A percentile compares a stretch with the other conserved stretches of the same genome.
Conservation (phyloP, 2,888 invertebrate species). For the Megaustenia siamemsis region DNA sequence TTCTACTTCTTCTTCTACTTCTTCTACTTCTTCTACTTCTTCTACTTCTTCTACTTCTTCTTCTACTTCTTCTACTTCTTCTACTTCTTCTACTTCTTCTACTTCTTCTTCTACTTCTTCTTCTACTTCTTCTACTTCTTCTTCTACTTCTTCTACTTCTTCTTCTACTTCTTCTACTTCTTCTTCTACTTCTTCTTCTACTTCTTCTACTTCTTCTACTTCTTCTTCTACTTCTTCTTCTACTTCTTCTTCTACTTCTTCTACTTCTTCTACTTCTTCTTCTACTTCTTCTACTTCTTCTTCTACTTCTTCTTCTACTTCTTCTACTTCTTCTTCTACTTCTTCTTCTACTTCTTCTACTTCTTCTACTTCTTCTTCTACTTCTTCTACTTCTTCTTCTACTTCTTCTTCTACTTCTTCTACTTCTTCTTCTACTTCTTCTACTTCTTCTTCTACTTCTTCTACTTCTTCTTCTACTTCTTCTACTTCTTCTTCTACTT, state of each 20-base stretch:
- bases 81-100: background rate
- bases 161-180: background rate
- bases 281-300: background rate
- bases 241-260: conserved; percentile 18
- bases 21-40: too few species aligned
- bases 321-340: background rate
- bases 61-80: too few species aligned
- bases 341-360: background rate
- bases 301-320: background rate
- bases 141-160: background rate
- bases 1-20: too few species aligned
- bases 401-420: background rate
- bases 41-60: background rate
- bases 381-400: conserved; percentile 2
- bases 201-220: background rate
- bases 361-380: background rate
- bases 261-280: background rate
- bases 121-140: background rate
- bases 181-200: conserved; percentile 13
- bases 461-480: too few species aligned
- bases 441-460: too few species aligned
- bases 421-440: background rate
- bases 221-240: conserved; percentile 17
- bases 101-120: background rate
- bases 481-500: too few species aligned